A percentile compares a stretch with the other conserved stretches of the same genome.
Evolutionary conservation across 2,113 vertebrate species (phyloP).

Genomic region (Lamprologus ornatipinnis): DNA sequence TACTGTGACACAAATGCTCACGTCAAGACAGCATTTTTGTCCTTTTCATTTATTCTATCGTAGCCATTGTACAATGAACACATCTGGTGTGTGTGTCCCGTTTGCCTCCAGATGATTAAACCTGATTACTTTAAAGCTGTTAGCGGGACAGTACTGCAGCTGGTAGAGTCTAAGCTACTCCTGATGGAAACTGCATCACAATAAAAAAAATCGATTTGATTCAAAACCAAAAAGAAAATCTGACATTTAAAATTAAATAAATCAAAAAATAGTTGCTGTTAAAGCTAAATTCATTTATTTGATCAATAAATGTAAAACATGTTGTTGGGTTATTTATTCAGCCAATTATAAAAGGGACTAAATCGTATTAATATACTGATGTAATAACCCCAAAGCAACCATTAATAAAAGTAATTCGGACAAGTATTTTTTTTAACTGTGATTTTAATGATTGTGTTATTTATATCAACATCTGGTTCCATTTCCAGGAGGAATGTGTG

Average conservation of each 20-base stretch:
- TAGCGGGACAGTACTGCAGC: background rate
- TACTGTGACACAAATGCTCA: accelerated
- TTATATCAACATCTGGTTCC: background rate
- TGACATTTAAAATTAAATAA: accelerated
- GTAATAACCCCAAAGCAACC: background rate
- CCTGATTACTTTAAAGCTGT: too few species aligned
- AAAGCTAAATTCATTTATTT: background rate
- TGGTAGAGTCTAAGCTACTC: background rate
- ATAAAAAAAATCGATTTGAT: background rate
- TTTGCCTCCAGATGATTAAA: background rate
- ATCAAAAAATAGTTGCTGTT: background rate
- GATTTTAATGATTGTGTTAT: background rate
- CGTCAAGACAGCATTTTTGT: accelerated
- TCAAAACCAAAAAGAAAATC: background rate
- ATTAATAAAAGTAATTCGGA: background rate
- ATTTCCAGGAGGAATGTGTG: background rate
- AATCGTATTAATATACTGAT: background rate
- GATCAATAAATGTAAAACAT: background rate
- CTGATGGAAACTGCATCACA: accelerated
- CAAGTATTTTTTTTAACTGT: background rate
- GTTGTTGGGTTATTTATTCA: background rate
- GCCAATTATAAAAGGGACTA: background rate
- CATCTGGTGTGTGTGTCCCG: background rate
- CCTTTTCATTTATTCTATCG: background rate
- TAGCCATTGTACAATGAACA: accelerated